These are phyloP conservation scores for Xylocopa sonorina DNA, from an alignment of 1,140 invertebrate genomes.

Conservation along the genomic window DNA sequence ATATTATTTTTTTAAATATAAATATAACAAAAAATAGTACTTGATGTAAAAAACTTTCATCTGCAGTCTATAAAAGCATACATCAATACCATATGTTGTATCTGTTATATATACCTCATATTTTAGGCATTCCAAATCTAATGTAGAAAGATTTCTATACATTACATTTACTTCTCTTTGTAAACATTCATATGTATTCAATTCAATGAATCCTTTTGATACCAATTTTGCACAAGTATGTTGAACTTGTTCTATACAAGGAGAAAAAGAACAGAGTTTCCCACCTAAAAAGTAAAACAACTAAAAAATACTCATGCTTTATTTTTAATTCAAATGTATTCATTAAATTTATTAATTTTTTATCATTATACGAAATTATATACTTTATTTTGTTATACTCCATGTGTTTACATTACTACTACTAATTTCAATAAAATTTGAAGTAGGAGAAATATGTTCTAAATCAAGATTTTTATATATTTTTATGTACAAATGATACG, in stretches of 20 bases:
- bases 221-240: slow-evolving; percentile 88
- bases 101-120: slow-evolving; percentile 80
- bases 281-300: slow-evolving; percentile 86
- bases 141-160: slow-evolving; percentile 86
- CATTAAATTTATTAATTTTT: too few relatives aligned
- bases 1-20: neutral
- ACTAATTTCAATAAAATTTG: too few relatives aligned
- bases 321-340: neutral
- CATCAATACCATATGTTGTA: neutral
- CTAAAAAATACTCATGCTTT: slow-evolving; percentile 1
- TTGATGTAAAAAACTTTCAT: neutral
- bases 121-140: slow-evolving; percentile 87
- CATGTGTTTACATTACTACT: too few relatives aligned
- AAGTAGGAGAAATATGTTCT: neutral
- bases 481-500: neutral
- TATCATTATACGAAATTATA: neutral
- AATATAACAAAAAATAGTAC: slow-evolving; percentile 13
- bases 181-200: slow-evolving; percentile 94
- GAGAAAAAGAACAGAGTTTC: slow-evolving; percentile 97
- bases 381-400: too few relatives aligned
- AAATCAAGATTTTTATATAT: neutral
- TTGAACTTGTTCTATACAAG: slow-evolving; percentile 99
- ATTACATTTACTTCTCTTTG: slow-evolving; percentile 91
- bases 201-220: slow-evolving; percentile 89
- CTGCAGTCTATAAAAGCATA: neutral